Evolutionary conservation across 2,888 invertebrate genomes (phyloP).

Genomic region (Corbicula japonica): DNA sequence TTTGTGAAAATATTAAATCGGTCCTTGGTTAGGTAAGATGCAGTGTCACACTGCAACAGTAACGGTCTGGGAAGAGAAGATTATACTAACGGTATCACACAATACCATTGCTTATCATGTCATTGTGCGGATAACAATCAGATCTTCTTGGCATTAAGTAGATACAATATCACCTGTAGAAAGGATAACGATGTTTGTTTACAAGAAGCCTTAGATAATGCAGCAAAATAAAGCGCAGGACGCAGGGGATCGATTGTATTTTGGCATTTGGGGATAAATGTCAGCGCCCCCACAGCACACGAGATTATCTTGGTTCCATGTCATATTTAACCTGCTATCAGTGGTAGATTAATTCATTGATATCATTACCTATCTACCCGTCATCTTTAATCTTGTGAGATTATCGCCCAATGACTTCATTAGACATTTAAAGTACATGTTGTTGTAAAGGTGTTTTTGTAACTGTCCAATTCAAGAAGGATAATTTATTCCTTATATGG

Average conservation of each 20-base stretch:
- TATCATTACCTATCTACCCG: conserved; percentile 34
- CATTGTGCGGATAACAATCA: too few relatives aligned
- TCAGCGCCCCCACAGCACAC: conserved; percentile 27
- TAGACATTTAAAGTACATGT: conserved; percentile 12
- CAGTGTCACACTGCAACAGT: too few relatives aligned
- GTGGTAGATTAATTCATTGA: conserved; percentile 6
- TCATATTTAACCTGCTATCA: conserved; percentile 32
- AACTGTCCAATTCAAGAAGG: neutral
- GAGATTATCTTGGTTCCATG: conserved; percentile 45
- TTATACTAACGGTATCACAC: too few relatives aligned
- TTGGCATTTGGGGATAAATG: conserved; percentile 42
- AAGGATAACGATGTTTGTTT: conserved; percentile 5
- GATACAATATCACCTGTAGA: neutral
- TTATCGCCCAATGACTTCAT: conserved; percentile 35
- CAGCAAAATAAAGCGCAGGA: neutral
- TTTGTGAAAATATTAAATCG: too few relatives aligned
- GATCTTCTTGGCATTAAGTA: neutral
- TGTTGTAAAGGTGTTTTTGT: too few relatives aligned
- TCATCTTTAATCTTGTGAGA: conserved; percentile 42
- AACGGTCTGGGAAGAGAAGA: too few relatives aligned
- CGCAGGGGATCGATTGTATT: conserved; percentile 21
- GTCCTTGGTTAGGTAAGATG: too few relatives aligned
- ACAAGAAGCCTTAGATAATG: conserved; percentile 1
- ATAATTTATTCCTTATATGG: conserved; percentile 32
- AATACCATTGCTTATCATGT: too few relatives aligned